Evolutionary conservation across 2,113 vertebrate species (phyloP).

Genomic region (Copsychus sechellarum): DNA sequence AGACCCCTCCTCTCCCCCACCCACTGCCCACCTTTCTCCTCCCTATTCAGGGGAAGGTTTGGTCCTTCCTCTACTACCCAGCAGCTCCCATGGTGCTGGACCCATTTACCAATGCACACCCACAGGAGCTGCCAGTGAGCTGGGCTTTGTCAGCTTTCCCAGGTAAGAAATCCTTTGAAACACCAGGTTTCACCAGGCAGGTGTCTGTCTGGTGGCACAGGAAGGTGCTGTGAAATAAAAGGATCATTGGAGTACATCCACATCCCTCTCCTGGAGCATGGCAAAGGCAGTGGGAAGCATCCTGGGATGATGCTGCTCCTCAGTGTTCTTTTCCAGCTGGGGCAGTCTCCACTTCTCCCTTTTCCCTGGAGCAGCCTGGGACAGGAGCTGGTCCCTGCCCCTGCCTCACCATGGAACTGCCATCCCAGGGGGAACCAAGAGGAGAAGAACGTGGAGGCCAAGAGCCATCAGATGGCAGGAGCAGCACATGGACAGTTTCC

Average conservation of each 20-base stretch:
- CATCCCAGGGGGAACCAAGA: neutral
- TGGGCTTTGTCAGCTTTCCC: neutral
- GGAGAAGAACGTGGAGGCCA: neutral
- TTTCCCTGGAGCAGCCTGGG: neutral
- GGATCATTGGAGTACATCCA: accelerated
- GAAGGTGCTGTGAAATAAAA: neutral
- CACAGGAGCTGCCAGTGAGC: accelerated
- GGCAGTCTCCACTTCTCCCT: neutral
- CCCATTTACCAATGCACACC: neutral
- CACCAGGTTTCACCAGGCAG: neutral
- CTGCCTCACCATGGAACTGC: accelerated
- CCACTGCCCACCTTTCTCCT: neutral
- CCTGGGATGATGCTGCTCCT: neutral
- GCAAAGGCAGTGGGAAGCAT: neutral
- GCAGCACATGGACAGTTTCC: neutral
- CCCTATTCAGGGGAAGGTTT: neutral
- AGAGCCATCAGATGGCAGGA: neutral
- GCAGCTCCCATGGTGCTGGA: neutral
- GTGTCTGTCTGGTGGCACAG: neutral
- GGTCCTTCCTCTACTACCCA: neutral
- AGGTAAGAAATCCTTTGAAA: neutral
- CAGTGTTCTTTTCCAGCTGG: neutral
- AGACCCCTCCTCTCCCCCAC: neutral
- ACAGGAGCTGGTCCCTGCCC: neutral
- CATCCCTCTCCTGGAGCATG: neutral